Base-by-base conservation (phyloP, 2,888 invertebrate species). In the Nomada ruficornis region DNA sequence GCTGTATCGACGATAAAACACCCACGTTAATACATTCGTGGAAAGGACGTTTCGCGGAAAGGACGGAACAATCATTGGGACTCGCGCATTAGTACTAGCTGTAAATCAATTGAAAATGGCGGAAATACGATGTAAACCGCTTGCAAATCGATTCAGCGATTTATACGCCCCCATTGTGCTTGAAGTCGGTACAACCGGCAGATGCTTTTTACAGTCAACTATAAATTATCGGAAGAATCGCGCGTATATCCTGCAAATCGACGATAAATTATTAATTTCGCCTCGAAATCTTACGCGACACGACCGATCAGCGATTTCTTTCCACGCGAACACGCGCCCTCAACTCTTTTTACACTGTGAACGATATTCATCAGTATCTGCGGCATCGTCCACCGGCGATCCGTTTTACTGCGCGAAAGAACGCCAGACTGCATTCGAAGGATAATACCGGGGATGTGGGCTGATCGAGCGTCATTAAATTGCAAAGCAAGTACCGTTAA, bases 91-190 rank as follows among this genome's bases (percentile, higher is more conserved):
- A 86, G 88, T 75, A 84, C 84, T 86, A 84, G 89, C 86, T 90
- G 90, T 92, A 92, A 92, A 91, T 92, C 92, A 91, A 91, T 91
- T 90, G 88, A 86, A 90, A 89, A 91, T 91, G 88, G 91, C 87
- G 89, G 86, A 89, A 90, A 91, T 90, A 91, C 86, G 88, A 87
- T 87, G 89, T 88, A 90, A 86, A 87, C 83, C 84, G 83, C 81
- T 86, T 82, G 87, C 90, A 88, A 91, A 92, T 91, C 90, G 90
- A 84, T 88, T 86, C 86, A 85, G 73, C 86, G 87, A 91, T 91
- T 91, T 90, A 91, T 91, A 89, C 82, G 86, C 83, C 80, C 87
- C 78, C 85, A 89, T 87, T 88, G 89, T 90, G 88, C 23, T 55
- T 10, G 70, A 11, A 83, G 78, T 83, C 85, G 68, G 85, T 57